Conservation (phyloP, 2,797 vertebrate species). For the Tachyglossus aculeatus region DNA sequence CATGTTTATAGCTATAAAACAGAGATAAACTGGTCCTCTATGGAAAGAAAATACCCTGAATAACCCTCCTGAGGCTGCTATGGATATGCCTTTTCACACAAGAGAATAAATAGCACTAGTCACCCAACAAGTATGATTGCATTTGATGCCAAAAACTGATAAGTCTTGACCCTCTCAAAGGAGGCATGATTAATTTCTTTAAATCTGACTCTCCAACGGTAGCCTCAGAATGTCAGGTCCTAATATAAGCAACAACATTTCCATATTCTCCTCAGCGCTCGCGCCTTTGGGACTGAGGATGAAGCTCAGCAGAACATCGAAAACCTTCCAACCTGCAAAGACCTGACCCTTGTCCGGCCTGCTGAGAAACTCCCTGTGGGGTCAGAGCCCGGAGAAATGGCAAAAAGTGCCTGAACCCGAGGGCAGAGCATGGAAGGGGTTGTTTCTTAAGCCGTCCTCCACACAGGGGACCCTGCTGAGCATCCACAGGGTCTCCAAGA, state of each 20-base stretch:
- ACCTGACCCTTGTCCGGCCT: too few species aligned
- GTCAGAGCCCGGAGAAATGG: too few species aligned
- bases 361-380: too few species aligned
- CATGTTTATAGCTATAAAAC: slow-evolving; percentile 19
- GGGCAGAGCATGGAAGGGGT: too few species aligned
- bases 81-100: not conserved
- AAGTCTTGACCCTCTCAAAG: not conserved
- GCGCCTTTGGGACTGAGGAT: too few species aligned
- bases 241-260: not conserved
- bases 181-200: not conserved
- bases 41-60: not conserved
- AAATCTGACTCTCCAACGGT: not conserved
- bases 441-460: too few species aligned
- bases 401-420: too few species aligned
- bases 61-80: not conserved
- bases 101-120: not conserved
- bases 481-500: too few species aligned
- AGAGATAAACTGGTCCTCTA: slow-evolving; percentile 15
- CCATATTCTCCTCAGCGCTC: not conserved
- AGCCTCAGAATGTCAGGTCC: not conserved
- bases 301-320: too few species aligned
- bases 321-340: too few species aligned
- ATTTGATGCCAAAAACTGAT: too few species aligned
- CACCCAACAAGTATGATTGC: slow-evolving; percentile 12
- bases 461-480: too few species aligned